phyloP scores from a whole-genome alignment of 2,797 vertebrate species.

The Kryptolebias ocellatus region DNA sequence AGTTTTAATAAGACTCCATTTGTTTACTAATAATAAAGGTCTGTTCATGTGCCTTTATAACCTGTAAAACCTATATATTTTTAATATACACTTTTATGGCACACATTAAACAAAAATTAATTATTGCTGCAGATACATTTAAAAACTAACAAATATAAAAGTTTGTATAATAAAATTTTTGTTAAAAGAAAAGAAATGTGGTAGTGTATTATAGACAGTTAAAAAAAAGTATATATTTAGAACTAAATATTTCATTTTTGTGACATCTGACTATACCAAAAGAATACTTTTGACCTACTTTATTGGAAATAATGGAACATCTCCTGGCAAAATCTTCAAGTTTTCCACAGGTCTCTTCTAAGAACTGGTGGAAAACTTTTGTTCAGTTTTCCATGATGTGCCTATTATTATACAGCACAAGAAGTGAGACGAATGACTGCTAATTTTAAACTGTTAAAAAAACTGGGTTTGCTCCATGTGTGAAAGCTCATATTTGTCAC shows the following conservation, averaged over 20 bases:
- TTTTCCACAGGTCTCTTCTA: background rate
- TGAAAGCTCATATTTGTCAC: constrained; percentile 8
- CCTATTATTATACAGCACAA: background rate
- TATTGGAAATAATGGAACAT: background rate
- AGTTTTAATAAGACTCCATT: too few species aligned
- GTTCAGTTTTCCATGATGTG: background rate
- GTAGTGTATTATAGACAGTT: too few species aligned
- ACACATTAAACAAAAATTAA: too few species aligned
- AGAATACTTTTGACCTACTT: background rate
- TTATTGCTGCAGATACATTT: too few species aligned
- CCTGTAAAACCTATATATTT: too few species aligned
- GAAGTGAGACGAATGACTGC: constrained; percentile 20
- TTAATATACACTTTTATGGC: too few species aligned
- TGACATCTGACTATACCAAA: background rate
- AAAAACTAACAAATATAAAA: too few species aligned
- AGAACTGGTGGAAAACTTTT: background rate
- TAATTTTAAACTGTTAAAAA: background rate
- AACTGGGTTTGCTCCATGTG: background rate
- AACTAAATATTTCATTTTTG: background rate
- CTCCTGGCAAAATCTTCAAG: too few species aligned
- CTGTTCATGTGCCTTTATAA: too few species aligned
- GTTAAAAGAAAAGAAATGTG: too few species aligned
- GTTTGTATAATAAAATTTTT: too few species aligned
- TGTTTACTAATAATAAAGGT: too few species aligned
- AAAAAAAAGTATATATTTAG: background rate